phyloP scores from a whole-genome alignment of 2,113 vertebrate species.

The Tetrao urogallus region DNA sequence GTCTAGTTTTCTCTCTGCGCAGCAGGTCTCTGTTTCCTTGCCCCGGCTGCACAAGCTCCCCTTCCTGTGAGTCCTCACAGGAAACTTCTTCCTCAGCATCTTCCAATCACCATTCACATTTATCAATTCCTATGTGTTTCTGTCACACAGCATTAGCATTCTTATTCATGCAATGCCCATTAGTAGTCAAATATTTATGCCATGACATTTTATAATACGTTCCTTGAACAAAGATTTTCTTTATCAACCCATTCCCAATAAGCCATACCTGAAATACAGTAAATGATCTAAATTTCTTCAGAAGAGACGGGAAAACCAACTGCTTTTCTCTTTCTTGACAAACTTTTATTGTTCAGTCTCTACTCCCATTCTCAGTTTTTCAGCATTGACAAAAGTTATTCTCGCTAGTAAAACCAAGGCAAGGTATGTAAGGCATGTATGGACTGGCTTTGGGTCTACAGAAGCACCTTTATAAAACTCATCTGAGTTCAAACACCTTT shows the following conservation, averaged over 20 bases:
- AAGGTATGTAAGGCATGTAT: not conserved
- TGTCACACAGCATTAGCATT: not conserved
- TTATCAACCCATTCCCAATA: not conserved
- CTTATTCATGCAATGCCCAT: not conserved
- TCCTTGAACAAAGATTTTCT: not conserved
- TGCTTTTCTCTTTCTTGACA: not conserved
- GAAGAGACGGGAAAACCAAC: not conserved
- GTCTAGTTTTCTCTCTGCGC: not conserved
- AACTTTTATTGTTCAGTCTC: not conserved
- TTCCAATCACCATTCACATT: not conserved
- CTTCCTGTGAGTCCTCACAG: not conserved
- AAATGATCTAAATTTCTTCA: not conserved
- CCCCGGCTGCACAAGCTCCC: not conserved
- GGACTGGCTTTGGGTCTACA: not conserved
- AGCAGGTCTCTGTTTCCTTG: not conserved
- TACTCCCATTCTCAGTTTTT: not conserved
- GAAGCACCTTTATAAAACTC: not conserved
- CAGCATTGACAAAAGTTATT: not conserved
- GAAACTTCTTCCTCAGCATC: not conserved
- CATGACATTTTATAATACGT: not conserved
- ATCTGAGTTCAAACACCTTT: not conserved
- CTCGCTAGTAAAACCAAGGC: not conserved
- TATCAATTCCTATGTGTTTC: not conserved
- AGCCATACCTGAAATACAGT: not conserved
- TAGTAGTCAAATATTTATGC: not conserved